These are phyloP conservation scores for Nylanderia fulva DNA, from an alignment of 1,140 invertebrate species.

Conservation along the genomic window DNA sequence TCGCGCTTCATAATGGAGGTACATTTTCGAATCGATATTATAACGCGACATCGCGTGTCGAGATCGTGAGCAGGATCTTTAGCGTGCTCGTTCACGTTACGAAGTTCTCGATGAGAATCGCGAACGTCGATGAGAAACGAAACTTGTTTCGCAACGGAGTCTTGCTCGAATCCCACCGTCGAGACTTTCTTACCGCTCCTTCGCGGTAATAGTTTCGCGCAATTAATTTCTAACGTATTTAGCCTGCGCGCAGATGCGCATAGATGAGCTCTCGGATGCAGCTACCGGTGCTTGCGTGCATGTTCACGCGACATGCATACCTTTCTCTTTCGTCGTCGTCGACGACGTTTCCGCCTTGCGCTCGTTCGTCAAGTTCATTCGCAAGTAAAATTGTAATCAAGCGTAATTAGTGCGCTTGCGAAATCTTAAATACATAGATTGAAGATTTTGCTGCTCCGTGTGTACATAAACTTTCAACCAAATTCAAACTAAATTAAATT, in stretches of 20 bases:
- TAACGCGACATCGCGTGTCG: constrained; percentile 13
- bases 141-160: constrained; percentile 47
- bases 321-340: background rate
- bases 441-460: background rate
- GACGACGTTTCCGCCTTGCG: constrained; percentile 32
- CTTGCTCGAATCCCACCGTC: background rate
- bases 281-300: background rate
- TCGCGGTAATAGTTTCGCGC: constrained; percentile 64
- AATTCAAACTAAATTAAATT: background rate
- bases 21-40: constrained; percentile 18
- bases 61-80: background rate
- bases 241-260: constrained; percentile 19
- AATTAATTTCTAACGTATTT: constrained; percentile 66
- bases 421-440: background rate
- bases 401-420: background rate
- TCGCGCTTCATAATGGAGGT: constrained; percentile 3
- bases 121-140: constrained; percentile 41
- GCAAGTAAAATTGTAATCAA: background rate
- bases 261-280: background rate
- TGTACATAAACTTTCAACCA: too few relatives aligned
- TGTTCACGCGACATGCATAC: constrained; percentile 2
- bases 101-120: constrained; percentile 25
- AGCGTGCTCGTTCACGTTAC: constrained; percentile 15
- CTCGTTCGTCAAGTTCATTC: constrained; percentile 46
- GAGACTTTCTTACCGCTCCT: constrained; percentile 58